Percentiles rank a stretch among this genome's conserved stretches.
phyloP scores from a whole-genome alignment of 2,797 vertebrate genomes.

The Choloepus didactylus region DNA sequence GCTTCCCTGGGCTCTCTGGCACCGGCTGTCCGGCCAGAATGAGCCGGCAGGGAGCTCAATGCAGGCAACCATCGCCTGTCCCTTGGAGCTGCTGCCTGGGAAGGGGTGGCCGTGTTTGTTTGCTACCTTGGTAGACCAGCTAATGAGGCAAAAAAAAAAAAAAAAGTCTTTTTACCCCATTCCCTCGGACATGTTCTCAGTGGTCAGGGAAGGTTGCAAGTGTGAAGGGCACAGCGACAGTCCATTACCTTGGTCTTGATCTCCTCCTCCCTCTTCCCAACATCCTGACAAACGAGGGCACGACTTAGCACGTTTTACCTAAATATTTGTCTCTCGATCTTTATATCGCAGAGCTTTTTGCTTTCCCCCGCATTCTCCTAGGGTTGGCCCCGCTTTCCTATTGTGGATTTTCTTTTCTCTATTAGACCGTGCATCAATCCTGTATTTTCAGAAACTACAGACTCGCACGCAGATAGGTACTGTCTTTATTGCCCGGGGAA shows the following conservation, averaged over 20 bases:
- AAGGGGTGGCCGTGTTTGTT: not conserved
- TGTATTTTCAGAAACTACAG: constrained; percentile 29
- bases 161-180: not conserved
- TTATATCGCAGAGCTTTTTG: not conserved
- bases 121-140: not conserved
- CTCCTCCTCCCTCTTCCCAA: not conserved
- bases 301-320: not conserved
- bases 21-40: constrained; percentile 65
- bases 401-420: constrained; percentile 39
- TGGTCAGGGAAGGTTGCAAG: not conserved
- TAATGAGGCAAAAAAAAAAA: not conserved
- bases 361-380: not conserved
- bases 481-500: not conserved
- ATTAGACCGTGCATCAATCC: not conserved
- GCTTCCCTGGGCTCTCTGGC: constrained; percentile 62
- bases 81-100: not conserved
- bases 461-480: not conserved
- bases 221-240: constrained; percentile 14
- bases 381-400: not conserved
- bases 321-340: not conserved
- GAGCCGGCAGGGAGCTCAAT: constrained; percentile 52
- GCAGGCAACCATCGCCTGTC: constrained; percentile 45
- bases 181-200: not conserved
- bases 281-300: constrained; percentile 8
- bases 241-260: not conserved